Evolutionary conservation across 37 sponge, comb jelly and placozoan species (phyloP), one percentile per base, ranked within the genome.

Genomic region (Eunapius fragilis): DNA sequence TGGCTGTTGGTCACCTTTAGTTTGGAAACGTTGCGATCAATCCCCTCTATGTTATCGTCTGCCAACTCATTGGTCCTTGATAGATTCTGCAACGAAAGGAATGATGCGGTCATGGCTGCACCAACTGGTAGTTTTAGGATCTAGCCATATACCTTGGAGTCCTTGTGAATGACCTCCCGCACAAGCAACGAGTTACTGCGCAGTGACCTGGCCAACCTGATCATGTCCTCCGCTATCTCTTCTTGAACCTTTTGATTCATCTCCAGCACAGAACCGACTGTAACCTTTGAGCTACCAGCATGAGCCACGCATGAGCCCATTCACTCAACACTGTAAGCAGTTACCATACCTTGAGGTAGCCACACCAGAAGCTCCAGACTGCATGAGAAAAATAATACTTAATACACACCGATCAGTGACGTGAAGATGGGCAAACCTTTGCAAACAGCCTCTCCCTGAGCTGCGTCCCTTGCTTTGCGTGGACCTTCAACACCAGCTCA

Each of bases 151-250:
- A 93, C 96, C 82, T 88, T 37, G 28, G 68, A 85, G 74, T 96
- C 96, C 45, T 71, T 83, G 35, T 34, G 24, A 27, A 96, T 96
- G 81, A 90, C 90, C 23, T 81, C 83, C 48, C 82, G 85, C 25
- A 93, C 96, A 12, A 74, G 50, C 17, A 83, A 72, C 0, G 91
- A 69, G 50, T 84, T 89, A 31, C 76, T 33, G 30, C 88, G 90
- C 7, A 96, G 82, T 31, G 85, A 75, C 0, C 69, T 71, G 2
- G 91, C 91, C 74, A 93, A 74, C n/a, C 31, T 68, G n/a, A 96
- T 69, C 96, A 96, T 96, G 72, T 96, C 96, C 37, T 93, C 92
- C 0, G 96, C 94, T 48, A 96, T 82, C 31, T 86, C 78, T 17
- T 96, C 96, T 75, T 96, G 96, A 67, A 88, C 72, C 70, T 93